Conservation (phyloP, 1,140 invertebrate species). For the Trichogramma pretiosum region DNA sequence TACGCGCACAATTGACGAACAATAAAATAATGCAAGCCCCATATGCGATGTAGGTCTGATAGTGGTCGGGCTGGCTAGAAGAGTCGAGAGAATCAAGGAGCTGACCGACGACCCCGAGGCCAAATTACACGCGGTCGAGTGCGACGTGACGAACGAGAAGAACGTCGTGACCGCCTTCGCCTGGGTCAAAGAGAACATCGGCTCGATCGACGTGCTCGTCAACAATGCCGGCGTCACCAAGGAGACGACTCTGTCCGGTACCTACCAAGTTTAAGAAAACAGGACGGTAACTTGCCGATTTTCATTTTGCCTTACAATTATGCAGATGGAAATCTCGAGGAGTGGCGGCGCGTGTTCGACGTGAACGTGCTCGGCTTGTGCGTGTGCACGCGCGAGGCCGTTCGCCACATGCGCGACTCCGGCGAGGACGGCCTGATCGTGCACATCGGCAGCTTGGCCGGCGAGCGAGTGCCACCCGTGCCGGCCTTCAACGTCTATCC, state of each 20-base stretch:
- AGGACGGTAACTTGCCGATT: not conserved
- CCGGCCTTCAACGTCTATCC: constrained; percentile 48
- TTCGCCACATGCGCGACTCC: constrained; percentile 44
- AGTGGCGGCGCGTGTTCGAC: constrained; percentile 36
- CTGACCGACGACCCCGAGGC: constrained; percentile 23
- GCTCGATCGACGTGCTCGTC: constrained; percentile 56
- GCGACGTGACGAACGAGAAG: constrained; percentile 55
- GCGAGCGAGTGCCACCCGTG: constrained; percentile 43
- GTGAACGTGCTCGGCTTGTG: constrained; percentile 51
- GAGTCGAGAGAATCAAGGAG: constrained; percentile 42
- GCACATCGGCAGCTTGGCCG: constrained; percentile 39
- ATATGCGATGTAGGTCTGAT: constrained; percentile 49
- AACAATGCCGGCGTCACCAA: constrained; percentile 57
- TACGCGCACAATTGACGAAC: too few species aligned
- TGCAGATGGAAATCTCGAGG: constrained; percentile 31
- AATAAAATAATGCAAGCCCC: too few species aligned
- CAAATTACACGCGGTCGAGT: constrained; percentile 41
- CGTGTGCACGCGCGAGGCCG: constrained; percentile 47
- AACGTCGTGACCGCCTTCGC: constrained; percentile 54
- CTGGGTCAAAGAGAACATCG: constrained; percentile 49
- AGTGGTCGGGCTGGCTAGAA: constrained; percentile 51
- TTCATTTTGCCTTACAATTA: not conserved
- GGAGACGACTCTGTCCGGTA: constrained; percentile 27
- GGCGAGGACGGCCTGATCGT: constrained; percentile 23
- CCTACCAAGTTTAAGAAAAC: too few species aligned